Percentiles rank a stretch among this genome's conserved stretches.
Evolutionary conservation across 2,888 invertebrate species (phyloP).

Genomic region (Tillus elongatus): DNA sequence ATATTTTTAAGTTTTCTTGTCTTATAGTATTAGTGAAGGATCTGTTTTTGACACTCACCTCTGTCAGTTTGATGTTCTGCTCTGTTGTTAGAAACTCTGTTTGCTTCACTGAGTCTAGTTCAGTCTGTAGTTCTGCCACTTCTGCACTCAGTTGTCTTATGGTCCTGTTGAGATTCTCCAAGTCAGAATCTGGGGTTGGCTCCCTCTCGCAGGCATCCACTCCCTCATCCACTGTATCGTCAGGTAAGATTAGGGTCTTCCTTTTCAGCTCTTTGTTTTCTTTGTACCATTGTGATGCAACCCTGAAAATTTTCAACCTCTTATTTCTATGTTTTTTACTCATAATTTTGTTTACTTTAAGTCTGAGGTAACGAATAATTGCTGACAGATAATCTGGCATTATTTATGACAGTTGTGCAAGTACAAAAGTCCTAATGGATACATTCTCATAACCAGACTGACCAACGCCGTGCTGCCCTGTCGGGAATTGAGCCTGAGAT

Average conservation of each 20-base stretch:
- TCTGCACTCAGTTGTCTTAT: conserved; percentile 56
- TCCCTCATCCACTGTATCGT: conserved; percentile 49
- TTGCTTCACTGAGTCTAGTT: conserved; percentile 52
- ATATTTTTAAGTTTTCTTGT: too few relatives aligned
- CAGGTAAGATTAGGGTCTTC: conserved; percentile 55
- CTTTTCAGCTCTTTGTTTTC: conserved; percentile 65
- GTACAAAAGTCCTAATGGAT: too few relatives aligned
- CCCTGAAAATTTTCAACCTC: conserved; percentile 43
- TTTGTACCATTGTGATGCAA: conserved; percentile 66
- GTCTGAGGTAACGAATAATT: too few relatives aligned
- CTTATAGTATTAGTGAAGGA: neutral
- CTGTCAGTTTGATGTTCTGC: conserved; percentile 47
- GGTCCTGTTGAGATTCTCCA: conserved; percentile 59
- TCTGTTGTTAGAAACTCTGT: conserved; percentile 67
- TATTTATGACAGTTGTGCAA: too few relatives aligned
- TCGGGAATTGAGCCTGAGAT: too few relatives aligned
- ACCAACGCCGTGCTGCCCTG: too few relatives aligned
- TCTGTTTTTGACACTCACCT: conserved; percentile 39
- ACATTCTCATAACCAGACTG: too few relatives aligned
- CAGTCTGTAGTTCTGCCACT: conserved; percentile 57
- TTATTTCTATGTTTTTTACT: too few relatives aligned
- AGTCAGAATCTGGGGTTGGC: conserved; percentile 50
- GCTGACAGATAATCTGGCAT: too few relatives aligned
- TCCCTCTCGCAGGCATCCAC: conserved; percentile 42
- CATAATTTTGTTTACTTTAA: too few relatives aligned